Evolutionary conservation across 2,113 vertebrate genomes (phyloP), one percentile per base, ranked within the genome.

Genomic region (Caloenas nicobarica): DNA sequence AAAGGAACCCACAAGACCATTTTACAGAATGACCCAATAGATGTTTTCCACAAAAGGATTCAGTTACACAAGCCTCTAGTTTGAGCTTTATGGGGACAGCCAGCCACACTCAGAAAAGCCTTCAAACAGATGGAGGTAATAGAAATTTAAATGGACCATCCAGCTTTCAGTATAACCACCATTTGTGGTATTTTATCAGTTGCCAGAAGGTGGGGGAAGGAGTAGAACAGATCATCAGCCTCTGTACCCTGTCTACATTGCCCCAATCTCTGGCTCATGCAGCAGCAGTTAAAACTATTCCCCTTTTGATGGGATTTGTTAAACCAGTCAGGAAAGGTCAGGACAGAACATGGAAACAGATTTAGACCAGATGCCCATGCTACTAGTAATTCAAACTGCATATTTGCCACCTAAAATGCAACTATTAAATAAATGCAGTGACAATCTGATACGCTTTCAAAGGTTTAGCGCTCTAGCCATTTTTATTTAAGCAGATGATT

Each of bases 81-180:
- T 10, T 64, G 80, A 93, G 68, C 18, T 62, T 94, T 56, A 78
- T 7, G 26, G 62, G 42, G 56, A 60, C 76, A 88, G 77, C 13
- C 72, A 88, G 33, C 33, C 46, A 74, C 11, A 16, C 29, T 50
- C 73, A 80, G 22, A 91, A 91, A 86, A 93, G 82, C 33, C 76
- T 60, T 33, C 23, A 64, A 94, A 74, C 90, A 84, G 85, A 86
- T 71, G 48, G 56, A 91, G 64, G 44, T 31, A 86, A 93, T 0
- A 91, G 68, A 91, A 70, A 79, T 91, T 68, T 60, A 91, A 96
- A 90, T 23, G 56, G 88, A 93, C 64, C 64, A 64, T 94, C 38
- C 72, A 94, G n/a, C 15, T 97, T 86, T 64, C 33, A 68, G 53
- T 38, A 19, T n/a, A 90, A 70, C 33, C 19, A 72, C 51, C 2